Percentiles rank a stretch among this genome's conserved stretches.
These are phyloP conservation scores for Protophormia terraenovae DNA, from an alignment of 2,888 invertebrate species.

Conservation along the genomic window DNA sequence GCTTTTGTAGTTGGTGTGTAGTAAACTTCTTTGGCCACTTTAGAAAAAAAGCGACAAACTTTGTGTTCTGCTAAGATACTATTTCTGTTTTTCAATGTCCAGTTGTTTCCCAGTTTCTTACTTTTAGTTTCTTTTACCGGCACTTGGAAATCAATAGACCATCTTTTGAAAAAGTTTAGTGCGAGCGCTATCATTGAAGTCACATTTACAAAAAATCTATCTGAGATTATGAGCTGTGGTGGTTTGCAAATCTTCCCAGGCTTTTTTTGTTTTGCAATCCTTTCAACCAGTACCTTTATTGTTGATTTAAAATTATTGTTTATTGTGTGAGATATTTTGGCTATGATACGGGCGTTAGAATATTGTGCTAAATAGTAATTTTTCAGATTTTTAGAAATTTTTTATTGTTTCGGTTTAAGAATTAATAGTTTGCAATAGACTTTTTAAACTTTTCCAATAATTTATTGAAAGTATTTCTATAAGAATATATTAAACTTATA, in stretches of 20 bases:
- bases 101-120: slow-evolving; percentile 14
- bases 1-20: neutral
- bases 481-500: no score
- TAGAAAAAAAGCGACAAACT: slow-evolving; percentile 61
- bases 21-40: neutral
- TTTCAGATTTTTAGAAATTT: neutral
- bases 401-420: neutral
- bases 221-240: slow-evolving; percentile 41
- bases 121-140: slow-evolving; percentile 18
- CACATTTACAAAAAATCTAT: slow-evolving; percentile 41
- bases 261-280: slow-evolving; percentile 13
- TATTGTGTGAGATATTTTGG: slow-evolving; percentile 33
- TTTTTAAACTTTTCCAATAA: no score
- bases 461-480: no score
- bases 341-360: slow-evolving; percentile 44
- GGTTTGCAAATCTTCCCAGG: slow-evolving; percentile 55
- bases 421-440: no score
- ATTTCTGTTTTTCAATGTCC: slow-evolving; percentile 22
- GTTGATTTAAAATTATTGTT: slow-evolving; percentile 45
- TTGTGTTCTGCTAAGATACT: slow-evolving; percentile 54
- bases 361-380: neutral
- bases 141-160: slow-evolving; percentile 57
- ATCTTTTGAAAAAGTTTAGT: slow-evolving; percentile 30
- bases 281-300: neutral
- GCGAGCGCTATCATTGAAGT: slow-evolving; percentile 41